A percentile compares a stretch with the other conserved stretches of the same genome.
Conservation (phyloP, 64 coral and sea anemone genomes). For the Astreopora myriophthalma region DNA sequence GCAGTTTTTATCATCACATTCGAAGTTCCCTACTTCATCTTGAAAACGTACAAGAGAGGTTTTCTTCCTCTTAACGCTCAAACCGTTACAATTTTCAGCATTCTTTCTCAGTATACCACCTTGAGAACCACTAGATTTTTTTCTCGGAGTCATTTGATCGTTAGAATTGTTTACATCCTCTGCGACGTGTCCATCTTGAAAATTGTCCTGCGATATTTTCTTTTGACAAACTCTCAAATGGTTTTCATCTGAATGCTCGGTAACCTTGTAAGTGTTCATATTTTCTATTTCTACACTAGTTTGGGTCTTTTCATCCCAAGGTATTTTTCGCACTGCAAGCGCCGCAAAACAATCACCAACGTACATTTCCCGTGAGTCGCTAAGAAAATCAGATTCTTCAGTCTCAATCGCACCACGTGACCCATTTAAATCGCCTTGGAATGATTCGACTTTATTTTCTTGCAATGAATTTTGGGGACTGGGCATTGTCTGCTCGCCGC, state of each 20-base stretch:
- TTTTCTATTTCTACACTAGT: neutral
- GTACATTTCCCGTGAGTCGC: neutral
- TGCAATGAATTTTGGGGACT: constrained; percentile 26
- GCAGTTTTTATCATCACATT: neutral
- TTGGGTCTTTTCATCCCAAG: neutral
- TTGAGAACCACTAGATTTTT: constrained; percentile 31
- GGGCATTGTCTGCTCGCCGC: neutral
- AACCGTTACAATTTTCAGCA: neutral
- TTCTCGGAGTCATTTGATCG: neutral
- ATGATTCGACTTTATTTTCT: neutral
- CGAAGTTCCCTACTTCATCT: neutral
- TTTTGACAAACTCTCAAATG: neutral
- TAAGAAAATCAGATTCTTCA: neutral
- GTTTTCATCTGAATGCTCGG: neutral
- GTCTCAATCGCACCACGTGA: neutral
- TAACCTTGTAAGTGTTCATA: neutral
- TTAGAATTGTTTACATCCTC: neutral
- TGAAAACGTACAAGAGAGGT: constrained; percentile 13
- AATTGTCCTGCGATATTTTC: neutral
- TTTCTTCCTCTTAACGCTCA: neutral
- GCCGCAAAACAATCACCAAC: neutral
- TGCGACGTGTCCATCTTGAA: constrained; percentile 34
- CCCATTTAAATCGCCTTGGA: neutral
- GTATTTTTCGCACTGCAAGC: no score
- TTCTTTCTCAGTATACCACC: constrained; percentile 54